Percentiles rank a stretch among this genome's conserved stretches.
Evolutionary conservation across 2,797 vertebrate genomes (phyloP).

Genomic region (Cyclura pinguis): DNA sequence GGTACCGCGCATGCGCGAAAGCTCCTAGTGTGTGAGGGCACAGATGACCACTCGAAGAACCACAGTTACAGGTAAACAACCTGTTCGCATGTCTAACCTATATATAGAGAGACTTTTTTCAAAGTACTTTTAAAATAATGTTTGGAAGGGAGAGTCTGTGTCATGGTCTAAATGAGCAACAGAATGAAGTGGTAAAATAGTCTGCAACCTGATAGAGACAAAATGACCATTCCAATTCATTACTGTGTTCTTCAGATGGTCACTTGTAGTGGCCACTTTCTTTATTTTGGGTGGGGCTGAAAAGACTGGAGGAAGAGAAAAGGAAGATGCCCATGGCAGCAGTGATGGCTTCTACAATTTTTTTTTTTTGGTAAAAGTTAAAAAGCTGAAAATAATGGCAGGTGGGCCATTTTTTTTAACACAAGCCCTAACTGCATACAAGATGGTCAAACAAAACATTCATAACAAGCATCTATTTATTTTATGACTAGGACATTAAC

Average conservation of each 20-base stretch:
- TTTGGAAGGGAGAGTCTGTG: neutral
- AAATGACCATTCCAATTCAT: neutral
- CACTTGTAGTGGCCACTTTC: neutral
- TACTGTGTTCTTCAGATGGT: neutral
- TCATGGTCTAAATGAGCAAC: neutral
- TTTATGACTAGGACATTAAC: neutral
- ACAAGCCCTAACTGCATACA: neutral
- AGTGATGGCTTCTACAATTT: neutral
- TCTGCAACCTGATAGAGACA: neutral
- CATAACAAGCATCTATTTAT: no score
- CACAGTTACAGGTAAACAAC: no score
- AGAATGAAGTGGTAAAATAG: neutral
- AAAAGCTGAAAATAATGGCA: neutral
- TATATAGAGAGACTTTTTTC: neutral
- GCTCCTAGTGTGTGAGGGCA: no score
- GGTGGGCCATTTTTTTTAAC: no score
- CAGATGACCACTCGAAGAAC: no score
- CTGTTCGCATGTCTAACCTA: neutral
- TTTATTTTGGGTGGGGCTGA: neutral
- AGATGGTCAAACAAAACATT: neutral
- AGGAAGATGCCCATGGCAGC: neutral
- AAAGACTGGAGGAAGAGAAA: neutral
- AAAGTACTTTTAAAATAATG: neutral
- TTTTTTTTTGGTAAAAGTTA: neutral
- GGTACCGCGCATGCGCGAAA: no score